Conservation (phyloP, 2,113 vertebrate genomes). For the Nesogale talazaci region DNA sequence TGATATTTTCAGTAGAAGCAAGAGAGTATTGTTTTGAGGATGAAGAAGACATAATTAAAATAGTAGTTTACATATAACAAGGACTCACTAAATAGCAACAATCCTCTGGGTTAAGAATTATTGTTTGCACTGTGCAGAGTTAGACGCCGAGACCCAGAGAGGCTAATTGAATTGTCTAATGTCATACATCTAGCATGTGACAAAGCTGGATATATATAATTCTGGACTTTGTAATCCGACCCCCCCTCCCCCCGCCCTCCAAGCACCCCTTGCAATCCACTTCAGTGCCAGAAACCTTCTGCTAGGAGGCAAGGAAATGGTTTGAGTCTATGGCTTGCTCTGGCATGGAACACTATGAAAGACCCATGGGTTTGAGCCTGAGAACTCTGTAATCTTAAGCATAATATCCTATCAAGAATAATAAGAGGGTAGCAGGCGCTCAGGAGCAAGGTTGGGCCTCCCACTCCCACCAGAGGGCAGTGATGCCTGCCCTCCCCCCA, state of each 20-base stretch:
- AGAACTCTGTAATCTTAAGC: background rate
- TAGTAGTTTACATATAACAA: background rate
- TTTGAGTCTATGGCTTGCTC: too few species aligned
- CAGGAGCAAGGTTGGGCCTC: too few species aligned
- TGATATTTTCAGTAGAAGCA: background rate
- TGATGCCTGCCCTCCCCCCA: too few species aligned
- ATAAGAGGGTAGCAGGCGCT: background rate
- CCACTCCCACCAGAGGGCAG: too few species aligned
- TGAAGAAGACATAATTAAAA: slow-evolving; percentile 34
- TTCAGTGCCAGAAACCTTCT: too few species aligned
- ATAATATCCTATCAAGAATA: background rate
- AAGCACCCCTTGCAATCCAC: too few species aligned
- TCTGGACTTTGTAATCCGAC: background rate
- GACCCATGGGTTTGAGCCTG: too few species aligned
- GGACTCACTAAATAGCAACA: background rate
- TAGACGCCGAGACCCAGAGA: background rate
- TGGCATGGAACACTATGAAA: too few species aligned
- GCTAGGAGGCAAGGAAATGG: too few species aligned
- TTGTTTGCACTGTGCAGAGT: background rate
- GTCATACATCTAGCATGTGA: background rate
- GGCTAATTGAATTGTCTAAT: background rate
- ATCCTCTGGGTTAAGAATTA: background rate
- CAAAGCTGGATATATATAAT: background rate
- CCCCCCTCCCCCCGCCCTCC: too few species aligned
- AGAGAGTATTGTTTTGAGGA: background rate